Percentiles rank a stretch among this genome's conserved stretches.
Evolutionary conservation across 2,113 vertebrate species (phyloP).

Genomic region (Cyanistes caeruleus): DNA sequence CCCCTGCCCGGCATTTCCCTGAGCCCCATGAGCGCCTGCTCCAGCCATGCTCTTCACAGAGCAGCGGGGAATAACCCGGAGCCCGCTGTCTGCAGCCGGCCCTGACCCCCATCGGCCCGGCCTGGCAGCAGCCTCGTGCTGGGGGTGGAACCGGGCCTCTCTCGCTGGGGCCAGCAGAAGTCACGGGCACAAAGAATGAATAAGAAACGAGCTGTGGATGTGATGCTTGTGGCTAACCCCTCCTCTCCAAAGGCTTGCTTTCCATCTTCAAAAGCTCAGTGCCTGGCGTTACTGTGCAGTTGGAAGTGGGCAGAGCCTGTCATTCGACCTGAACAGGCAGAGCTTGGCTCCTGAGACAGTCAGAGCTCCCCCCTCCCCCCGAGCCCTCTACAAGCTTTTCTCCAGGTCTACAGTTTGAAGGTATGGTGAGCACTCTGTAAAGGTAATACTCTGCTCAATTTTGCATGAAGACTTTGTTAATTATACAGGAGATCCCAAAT

Average conservation of each 20-base stretch:
- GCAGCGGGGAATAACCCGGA: rapidly evolving
- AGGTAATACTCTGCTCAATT: neutral
- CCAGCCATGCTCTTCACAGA: rapidly evolving
- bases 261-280: neutral
- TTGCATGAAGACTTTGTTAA: neutral
- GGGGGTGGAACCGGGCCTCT: neutral
- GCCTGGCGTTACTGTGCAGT: neutral
- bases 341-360: neutral
- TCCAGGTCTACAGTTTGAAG: neutral
- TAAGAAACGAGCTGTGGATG: neutral
- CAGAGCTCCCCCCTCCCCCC: neutral
- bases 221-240: neutral
- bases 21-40: neutral
- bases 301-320: neutral
- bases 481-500: neutral
- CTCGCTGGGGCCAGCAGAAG: neutral
- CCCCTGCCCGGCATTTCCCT: neutral
- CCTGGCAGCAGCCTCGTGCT: neutral
- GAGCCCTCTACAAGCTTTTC: neutral
- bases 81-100: rapidly evolving
- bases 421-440: neutral
- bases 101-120: neutral
- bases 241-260: neutral
- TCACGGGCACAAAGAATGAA: neutral
- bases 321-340: neutral